These are phyloP conservation scores for Caenorhabditis virilis DNA, from an alignment of 2,888 invertebrate species.

Conservation along the genomic window DNA sequence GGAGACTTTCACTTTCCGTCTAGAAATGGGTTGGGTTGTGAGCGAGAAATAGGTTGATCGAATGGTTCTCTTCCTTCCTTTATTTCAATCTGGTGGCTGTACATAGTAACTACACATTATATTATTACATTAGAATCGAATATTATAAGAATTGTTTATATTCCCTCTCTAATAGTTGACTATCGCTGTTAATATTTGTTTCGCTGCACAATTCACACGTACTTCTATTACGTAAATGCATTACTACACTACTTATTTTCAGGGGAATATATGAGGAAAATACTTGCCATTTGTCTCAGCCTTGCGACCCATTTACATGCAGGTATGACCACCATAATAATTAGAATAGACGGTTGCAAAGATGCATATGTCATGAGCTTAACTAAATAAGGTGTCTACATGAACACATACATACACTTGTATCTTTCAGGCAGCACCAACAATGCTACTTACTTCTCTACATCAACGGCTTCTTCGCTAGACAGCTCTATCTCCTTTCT, in stretches of 20 bases:
- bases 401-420: not conserved
- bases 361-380: too few relatives aligned
- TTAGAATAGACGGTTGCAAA: too few relatives aligned
- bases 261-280: conserved; percentile 29
- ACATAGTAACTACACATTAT: conserved; percentile 10
- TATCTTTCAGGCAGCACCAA: conserved; percentile 2
- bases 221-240: too few relatives aligned
- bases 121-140: conserved; percentile 10
- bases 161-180: conserved; percentile 10
- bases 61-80: conserved; percentile 36
- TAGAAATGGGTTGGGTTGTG: conserved; percentile 31
- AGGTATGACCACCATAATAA: conserved; percentile 24
- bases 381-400: too few relatives aligned
- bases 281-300: conserved; percentile 31
- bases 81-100: conserved; percentile 38
- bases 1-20: conserved; percentile 28
- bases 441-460: conserved; percentile 22
- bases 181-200: conserved; percentile 1
- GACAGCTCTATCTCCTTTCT: not conserved
- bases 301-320: conserved; percentile 26
- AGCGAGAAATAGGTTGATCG: conserved; percentile 40
- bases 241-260: too few relatives aligned
- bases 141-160: conserved; percentile 26
- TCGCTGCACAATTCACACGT: not conserved
- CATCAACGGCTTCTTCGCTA: conserved; percentile 13